Evolutionary conservation across 2,113 vertebrate genomes (phyloP), one percentile per base, ranked within the genome.

Genomic region (Phyllopteryx taeniolatus): DNA sequence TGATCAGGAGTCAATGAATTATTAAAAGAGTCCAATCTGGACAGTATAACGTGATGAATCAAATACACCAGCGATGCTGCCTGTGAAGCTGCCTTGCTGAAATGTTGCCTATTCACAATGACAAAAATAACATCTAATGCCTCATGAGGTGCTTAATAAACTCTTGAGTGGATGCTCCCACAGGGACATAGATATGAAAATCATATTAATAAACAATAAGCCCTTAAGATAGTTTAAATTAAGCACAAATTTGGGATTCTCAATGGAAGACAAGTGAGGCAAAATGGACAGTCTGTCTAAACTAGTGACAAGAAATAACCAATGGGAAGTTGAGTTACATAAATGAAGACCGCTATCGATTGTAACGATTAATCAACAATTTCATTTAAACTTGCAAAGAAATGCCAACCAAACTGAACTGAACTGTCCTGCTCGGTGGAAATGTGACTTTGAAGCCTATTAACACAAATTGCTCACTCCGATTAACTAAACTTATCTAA

Each of bases 1-100:
- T 86, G 86, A 91, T 90, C 79, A 67, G 81, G 72, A 70, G 78
- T 85, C 88, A 79, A 85, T 90, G 83, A 80, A 91, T 91, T 86
- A 89, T 91, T 91, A 67, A 92, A 83, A 85, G 78, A 67, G 66
- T 73, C 67, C 80, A 27, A 78, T 76, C 77, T 44, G n/a, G 75
- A 59, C 60, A 67, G n/a, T 68, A 62, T 54, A 83, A 86, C 84
- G 74, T 82, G 81, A 79, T 69, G 72, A 84, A 80, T 86, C 75
- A 82, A 72, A 83, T 56, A 51, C 46, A 69, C 65, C 81, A 76
- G 63, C 71, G 67, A 39, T 59, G 79, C 73, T 72, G 68, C 77
- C 75, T 67, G 51, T 11, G 53, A 56, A 56, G n/a, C 53, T 11
- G n/a, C 67, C 39, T 73, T 72, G 73, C 66, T 82, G 63, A 77